Conservation (phyloP, 2,888 invertebrate genomes). For the Conus canariensis region DNA sequence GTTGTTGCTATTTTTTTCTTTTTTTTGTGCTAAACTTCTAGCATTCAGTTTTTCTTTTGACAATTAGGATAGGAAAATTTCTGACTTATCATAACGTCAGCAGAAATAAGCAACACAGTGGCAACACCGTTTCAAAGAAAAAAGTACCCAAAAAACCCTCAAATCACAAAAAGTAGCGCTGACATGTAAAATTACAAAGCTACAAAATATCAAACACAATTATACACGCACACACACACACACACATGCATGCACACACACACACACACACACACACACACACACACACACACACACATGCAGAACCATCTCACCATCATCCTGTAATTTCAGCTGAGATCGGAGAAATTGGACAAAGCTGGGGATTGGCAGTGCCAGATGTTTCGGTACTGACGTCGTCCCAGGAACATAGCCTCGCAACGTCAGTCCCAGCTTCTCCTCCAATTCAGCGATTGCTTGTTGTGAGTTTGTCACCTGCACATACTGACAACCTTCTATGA, state of each 20-base stretch:
- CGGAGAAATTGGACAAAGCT: constrained; percentile 69
- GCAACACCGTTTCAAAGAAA: no score
- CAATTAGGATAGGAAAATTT: no score
- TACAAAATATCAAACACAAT: no score
- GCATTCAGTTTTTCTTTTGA: no score
- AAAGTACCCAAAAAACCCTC: no score
- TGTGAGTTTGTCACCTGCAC: constrained; percentile 64
- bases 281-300: not conserved
- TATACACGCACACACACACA: not conserved
- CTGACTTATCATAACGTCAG: no score
- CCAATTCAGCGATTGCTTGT: constrained; percentile 69
- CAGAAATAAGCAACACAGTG: no score
- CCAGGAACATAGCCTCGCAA: constrained; percentile 67
- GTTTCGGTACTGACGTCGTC: constrained; percentile 69
- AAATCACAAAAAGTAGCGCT: no score
- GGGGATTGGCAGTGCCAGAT: constrained; percentile 65
- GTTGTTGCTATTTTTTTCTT: no score
- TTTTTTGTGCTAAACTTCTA: no score
- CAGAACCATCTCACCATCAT: constrained; percentile 25
- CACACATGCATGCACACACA: not conserved
- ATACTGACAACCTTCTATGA: not conserved
- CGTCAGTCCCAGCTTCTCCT: constrained; percentile 64
- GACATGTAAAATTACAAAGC: no score
- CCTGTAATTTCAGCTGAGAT: constrained; percentile 62
- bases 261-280: constrained; percentile 6